A percentile compares a stretch with the other conserved stretches of the same genome.
Evolutionary conservation across 1,140 invertebrate species (phyloP).

Genomic region (Hypsibius dujardini): DNA sequence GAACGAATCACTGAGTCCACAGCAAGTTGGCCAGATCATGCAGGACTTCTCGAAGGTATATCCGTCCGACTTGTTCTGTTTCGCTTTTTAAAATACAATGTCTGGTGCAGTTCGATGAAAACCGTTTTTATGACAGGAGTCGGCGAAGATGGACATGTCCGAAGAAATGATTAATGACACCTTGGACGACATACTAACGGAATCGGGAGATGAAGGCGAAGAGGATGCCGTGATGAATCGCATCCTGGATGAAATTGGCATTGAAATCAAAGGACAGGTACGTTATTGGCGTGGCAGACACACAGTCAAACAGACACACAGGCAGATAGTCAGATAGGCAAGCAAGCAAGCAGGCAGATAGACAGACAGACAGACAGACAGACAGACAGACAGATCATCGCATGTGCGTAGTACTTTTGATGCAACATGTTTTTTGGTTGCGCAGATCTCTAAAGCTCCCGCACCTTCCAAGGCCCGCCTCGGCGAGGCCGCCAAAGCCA

Average conservation of each 20-base stretch:
- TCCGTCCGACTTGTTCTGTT: too few relatives aligned
- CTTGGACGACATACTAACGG: conserved; percentile 66
- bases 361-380: too few relatives aligned
- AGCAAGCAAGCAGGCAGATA: too few relatives aligned
- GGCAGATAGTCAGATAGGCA: too few relatives aligned
- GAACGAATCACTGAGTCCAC: conserved; percentile 69
- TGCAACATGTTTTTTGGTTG: conserved; percentile 18
- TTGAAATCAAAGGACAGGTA: conserved; percentile 75
- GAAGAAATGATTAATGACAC: conserved; percentile 89
- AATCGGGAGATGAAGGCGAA: conserved; percentile 76
- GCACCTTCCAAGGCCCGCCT: conserved; percentile 42
- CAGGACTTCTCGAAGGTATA: conserved; percentile 50
- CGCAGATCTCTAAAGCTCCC: conserved; percentile 41
- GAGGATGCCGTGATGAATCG: conserved; percentile 62
- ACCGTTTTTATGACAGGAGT: conserved; percentile 33
- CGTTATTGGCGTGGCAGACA: conserved; percentile 13
- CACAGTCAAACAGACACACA: too few relatives aligned
- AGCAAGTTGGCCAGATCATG: conserved; percentile 58
- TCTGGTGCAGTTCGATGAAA: too few relatives aligned
- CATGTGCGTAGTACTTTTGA: conserved; percentile 18
- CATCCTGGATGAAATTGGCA: conserved; percentile 84
- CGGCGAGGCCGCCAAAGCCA: conserved; percentile 36
- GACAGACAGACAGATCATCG: neutral
- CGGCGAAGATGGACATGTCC: conserved; percentile 75
- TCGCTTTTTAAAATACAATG: too few relatives aligned